A percentile compares a stretch with the other conserved stretches of the same genome.
Conservation (phyloP, 2,888 invertebrate genomes). For the Hydrotaea cyrtoneurina region DNA sequence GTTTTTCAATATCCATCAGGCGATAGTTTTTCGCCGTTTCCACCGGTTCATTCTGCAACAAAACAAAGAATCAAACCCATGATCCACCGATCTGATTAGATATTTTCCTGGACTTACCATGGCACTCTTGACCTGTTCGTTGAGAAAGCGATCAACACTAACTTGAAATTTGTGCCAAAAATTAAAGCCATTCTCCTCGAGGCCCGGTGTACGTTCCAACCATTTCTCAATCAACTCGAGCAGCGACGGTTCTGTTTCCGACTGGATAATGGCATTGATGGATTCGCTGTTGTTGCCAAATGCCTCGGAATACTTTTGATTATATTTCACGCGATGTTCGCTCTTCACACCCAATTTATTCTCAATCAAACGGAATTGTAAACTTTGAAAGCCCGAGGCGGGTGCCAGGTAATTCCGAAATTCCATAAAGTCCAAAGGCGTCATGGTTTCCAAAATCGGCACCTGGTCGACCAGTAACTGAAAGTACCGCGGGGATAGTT, state of each 20-base stretch:
- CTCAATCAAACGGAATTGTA: conserved; percentile 97
- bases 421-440: conserved; percentile 98
- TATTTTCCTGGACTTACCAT: no score
- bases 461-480: conserved; percentile 98
- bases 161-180: conserved; percentile 96
- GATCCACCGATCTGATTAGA: no score
- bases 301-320: conserved; percentile 93
- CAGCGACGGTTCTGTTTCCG: conserved; percentile 92
- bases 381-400: conserved; percentile 98
- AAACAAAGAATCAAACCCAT: conserved; percentile 22
- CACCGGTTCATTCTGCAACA: conserved; percentile 83
- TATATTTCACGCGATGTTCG: conserved; percentile 95
- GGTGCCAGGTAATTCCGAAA: conserved; percentile 96
- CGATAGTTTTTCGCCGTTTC: conserved; percentile 85
- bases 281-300: conserved; percentile 89
- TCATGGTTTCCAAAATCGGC: conserved; percentile 99
- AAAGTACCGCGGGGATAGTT: not conserved
- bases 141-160: conserved; percentile 87
- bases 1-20: conserved; percentile 88
- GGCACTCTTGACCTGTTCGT: conserved; percentile 85
- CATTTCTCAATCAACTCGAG: conserved; percentile 93
- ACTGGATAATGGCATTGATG: conserved; percentile 83
- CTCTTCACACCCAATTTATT: conserved; percentile 93
- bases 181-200: conserved; percentile 91
- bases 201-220: conserved; percentile 96